These are phyloP conservation scores for Ostrea edulis DNA, from an alignment of 1,140 invertebrate genomes.

Conservation along the genomic window DNA sequence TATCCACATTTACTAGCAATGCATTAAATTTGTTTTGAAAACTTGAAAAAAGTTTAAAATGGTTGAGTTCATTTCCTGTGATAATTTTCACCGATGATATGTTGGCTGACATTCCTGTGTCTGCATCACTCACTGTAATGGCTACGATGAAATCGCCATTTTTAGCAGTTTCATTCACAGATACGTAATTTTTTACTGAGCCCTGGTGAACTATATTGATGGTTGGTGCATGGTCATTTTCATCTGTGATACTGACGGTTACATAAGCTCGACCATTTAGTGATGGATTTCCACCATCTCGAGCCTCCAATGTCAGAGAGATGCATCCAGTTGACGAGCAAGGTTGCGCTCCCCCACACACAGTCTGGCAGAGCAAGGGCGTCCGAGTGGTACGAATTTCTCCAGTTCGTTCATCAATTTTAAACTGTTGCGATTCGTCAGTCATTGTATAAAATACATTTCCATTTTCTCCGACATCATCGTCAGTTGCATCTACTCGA, in stretches of 20 bases:
- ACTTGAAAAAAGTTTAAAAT: conserved; percentile 91
- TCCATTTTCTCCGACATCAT: conserved; percentile 74
- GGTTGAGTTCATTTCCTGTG: conserved; percentile 92
- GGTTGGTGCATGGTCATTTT: conserved; percentile 95
- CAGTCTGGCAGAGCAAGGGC: conserved; percentile 64
- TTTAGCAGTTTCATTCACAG: conserved; percentile 93
- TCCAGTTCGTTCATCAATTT: conserved; percentile 72
- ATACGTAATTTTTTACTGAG: conserved; percentile 88
- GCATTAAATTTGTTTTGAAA: conserved; percentile 55
- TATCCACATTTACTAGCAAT: conserved; percentile 82
- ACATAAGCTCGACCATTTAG: conserved; percentile 96
- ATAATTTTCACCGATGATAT: conserved; percentile 86
- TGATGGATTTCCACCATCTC: conserved; percentile 93
- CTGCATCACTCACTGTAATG: conserved; percentile 93
- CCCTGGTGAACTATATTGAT: conserved; percentile 93
- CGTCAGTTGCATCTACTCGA: conserved; percentile 68
- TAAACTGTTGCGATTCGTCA: conserved; percentile 68
- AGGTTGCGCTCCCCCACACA: conserved; percentile 53
- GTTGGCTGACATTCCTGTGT: conserved; percentile 93
- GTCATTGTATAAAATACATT: conserved; percentile 87
- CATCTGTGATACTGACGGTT: conserved; percentile 93
- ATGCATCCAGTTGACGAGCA: conserved; percentile 64
- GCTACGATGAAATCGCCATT: conserved; percentile 95
- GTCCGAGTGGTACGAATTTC: conserved; percentile 67
- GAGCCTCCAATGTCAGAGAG: conserved; percentile 91